Evolutionary conservation across 1,140 invertebrate genomes (phyloP).

Genomic region (Diuraphis noxia): DNA sequence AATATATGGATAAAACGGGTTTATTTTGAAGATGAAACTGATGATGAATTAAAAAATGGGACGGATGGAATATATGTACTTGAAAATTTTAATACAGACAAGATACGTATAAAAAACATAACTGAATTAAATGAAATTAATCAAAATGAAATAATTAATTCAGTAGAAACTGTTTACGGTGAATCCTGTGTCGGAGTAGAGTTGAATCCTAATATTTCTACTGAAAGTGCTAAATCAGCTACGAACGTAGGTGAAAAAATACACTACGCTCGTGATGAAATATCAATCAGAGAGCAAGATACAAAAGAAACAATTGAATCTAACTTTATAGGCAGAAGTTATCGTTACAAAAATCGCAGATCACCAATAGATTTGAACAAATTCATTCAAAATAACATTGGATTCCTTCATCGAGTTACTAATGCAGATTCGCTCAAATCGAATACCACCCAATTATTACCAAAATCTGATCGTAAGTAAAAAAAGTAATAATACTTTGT

Average conservation of each 20-base stretch:
- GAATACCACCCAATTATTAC: too few species aligned
- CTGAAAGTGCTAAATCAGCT: background rate
- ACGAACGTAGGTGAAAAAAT: background rate
- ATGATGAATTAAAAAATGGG: background rate
- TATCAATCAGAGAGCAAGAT: background rate
- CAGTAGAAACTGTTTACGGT: background rate
- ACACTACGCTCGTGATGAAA: background rate
- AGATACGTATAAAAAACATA: background rate
- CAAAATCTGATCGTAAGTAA: background rate
- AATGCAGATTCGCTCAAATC: background rate
- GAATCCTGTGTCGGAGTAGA: background rate
- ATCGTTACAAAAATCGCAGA: background rate
- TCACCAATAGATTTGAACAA: background rate
- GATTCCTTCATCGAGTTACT: too few species aligned
- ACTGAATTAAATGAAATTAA: background rate
- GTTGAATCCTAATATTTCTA: background rate
- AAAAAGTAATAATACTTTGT: background rate
- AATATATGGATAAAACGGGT: too few species aligned
- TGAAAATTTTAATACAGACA: background rate
- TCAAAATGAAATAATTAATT: background rate
- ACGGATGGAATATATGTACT: background rate
- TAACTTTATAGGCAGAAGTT: background rate
- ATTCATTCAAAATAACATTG: background rate
- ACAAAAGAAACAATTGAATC: background rate
- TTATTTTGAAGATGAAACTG: too few species aligned